Conservation (phyloP, 1,140 invertebrate species). For the Drosophila nannoptera region DNA sequence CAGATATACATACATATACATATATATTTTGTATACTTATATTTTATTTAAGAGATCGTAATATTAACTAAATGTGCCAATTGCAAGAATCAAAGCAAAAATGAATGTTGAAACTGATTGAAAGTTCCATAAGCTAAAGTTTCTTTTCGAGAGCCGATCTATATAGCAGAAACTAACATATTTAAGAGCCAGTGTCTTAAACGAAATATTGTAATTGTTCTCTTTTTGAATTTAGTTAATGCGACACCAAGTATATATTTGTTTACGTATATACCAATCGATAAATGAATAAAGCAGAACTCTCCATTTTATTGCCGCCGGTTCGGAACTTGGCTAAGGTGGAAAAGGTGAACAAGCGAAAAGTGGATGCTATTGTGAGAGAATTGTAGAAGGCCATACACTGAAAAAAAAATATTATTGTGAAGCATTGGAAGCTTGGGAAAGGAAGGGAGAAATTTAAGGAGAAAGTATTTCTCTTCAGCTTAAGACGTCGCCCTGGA, state of each 20-base stretch:
- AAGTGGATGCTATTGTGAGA: too few species aligned
- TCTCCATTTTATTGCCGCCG: slow-evolving; percentile 6
- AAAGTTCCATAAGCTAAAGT: slow-evolving; percentile 64
- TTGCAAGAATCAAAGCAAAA: too few species aligned
- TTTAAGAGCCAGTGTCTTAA: slow-evolving; percentile 68
- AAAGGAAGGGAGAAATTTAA: too few species aligned
- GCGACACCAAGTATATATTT: slow-evolving; percentile 36
- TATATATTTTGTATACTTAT: slow-evolving; percentile 56
- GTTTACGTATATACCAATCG: slow-evolving; percentile 31
- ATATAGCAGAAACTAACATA: slow-evolving; percentile 52
- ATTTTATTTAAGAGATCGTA: slow-evolving; percentile 74
- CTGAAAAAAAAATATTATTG: too few species aligned
- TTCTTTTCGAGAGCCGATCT: slow-evolving; percentile 66
- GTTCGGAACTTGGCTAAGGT: neutral
- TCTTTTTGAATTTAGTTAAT: slow-evolving; percentile 53
- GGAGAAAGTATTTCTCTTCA: neutral
- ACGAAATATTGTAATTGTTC: slow-evolving; percentile 65
- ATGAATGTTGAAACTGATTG: too few species aligned
- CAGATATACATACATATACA: slow-evolving; percentile 57
- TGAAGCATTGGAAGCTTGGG: too few species aligned
- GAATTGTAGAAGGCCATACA: too few species aligned
- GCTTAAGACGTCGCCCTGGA: neutral
- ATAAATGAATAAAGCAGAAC: slow-evolving; percentile 29
- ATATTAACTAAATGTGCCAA: too few species aligned
- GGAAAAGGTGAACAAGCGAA: too few species aligned